phyloP scores from a whole-genome alignment of 1,140 invertebrate genomes.

The Drosophila funebris region DNA sequence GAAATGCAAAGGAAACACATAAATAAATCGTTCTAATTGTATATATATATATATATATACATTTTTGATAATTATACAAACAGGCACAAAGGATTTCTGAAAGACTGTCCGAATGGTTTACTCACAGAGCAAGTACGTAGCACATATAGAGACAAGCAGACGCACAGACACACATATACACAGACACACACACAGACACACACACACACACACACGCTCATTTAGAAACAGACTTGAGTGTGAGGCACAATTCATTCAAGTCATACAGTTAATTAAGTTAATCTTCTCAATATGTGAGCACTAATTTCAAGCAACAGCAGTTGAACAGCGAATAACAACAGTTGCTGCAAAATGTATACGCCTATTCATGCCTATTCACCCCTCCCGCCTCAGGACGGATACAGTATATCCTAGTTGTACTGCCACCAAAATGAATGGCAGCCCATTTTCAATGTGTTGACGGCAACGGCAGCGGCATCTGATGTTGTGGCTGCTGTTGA shows the following conservation, averaged over 20 bases:
- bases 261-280: constrained; percentile 72
- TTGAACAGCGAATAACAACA: constrained; percentile 14
- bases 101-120: constrained; percentile 96
- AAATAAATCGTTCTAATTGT: not conserved
- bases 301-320: constrained; percentile 50
- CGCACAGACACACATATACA: not conserved
- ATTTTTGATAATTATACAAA: constrained; percentile 25
- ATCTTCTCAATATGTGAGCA: constrained; percentile 65
- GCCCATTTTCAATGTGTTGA: constrained; percentile 51
- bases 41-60: not conserved
- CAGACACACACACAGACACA: not conserved
- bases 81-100: constrained; percentile 97
- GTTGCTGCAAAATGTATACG: constrained; percentile 13
- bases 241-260: constrained; percentile 52
- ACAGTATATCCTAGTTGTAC: not conserved
- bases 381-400: not conserved
- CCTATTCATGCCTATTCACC: not conserved
- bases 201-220: not conserved
- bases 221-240: not conserved
- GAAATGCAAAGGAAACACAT: not conserved
- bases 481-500: constrained; percentile 45
- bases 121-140: constrained; percentile 94
- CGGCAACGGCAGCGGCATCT: constrained; percentile 26
- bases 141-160: not conserved
- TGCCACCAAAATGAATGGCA: constrained; percentile 42